Evolutionary conservation across 30 jellyfish, hydroid and myxozoan genomes (phyloP), one percentile per base, ranked within the genome.

Genomic region (Aurelia coerulea): DNA sequence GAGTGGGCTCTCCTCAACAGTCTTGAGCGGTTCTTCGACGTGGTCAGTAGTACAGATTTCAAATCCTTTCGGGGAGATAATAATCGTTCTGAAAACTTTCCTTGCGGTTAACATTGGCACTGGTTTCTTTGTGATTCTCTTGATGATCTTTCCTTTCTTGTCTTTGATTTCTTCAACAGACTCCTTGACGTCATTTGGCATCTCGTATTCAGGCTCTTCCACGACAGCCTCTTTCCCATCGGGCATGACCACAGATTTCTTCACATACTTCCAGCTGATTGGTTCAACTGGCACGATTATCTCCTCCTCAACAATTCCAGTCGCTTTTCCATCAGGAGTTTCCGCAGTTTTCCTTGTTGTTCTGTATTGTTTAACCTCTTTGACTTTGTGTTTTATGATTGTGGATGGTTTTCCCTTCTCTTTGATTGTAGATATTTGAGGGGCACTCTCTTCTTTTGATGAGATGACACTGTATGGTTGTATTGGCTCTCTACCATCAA

Each of bases 181-280:
- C 42, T 88, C 92, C 62, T 63, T 66, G 39, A 94, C 83, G 31
- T 66, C 89, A 35, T 42, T 93, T 0, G 97, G 97, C 92, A 92
- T 14, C 62, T 87, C 95, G 74, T 92, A 86, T 41, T 86, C 90
- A 37, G 98, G 97, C 83, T 86, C 95, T 65, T 86, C 97, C 14
- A 86, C 81, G 13, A 79, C 89, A 11, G 17, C 67, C 71, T 75
- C 86, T 32, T 74, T 58, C 34, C 97, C 98, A 64, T 81, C 88
- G 1, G 97, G 92, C 73, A 58, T 64, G 8, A 33, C 71, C 17
- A 73, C 89, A 6, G 78, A 32, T 62, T 70, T 82, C 79, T 71
- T 78, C 62, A 82, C 91, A 58, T 69, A 60, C 18, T 68, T 83
- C 67, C 74, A 53, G 52, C 82, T 65, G 50, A 49, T 63, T 5